A percentile compares a stretch with the other conserved stretches of the same genome.
phyloP scores from a whole-genome alignment of 2,113 vertebrate species.

The Plecturocebus donacophilus region DNA sequence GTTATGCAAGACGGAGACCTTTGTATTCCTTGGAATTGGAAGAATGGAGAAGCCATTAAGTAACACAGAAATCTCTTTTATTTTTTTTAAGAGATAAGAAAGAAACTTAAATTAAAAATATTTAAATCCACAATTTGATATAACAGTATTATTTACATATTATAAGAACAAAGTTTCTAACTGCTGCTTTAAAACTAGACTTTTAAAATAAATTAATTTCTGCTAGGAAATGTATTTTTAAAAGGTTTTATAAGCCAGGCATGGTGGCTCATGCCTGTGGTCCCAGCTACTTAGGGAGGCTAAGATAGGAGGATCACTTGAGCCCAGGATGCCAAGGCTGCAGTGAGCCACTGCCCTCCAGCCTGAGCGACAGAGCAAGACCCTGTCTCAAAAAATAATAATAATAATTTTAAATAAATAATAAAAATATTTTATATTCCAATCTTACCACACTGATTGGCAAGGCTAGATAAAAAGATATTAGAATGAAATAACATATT shows the following conservation, averaged over 20 bases:
- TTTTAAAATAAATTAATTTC: constrained; percentile 31
- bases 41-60: constrained; percentile 83
- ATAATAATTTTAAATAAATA: no score
- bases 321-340: no score
- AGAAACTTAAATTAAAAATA: constrained; percentile 76
- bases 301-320: no score
- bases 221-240: constrained; percentile 35
- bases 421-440: neutral
- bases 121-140: constrained; percentile 79
- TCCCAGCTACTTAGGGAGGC: no score
- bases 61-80: constrained; percentile 66
- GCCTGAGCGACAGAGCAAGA: no score
- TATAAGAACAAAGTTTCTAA: constrained; percentile 55
- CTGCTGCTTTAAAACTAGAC: constrained; percentile 69
- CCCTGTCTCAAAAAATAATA: no score
- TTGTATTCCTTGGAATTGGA: constrained; percentile 98
- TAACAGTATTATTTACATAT: constrained; percentile 59
- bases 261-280: no score
- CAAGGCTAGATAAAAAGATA: constrained; percentile 32
- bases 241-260: neutral
- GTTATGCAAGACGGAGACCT: constrained; percentile 97
- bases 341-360: no score
- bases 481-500: neutral
- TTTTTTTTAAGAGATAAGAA: constrained; percentile 76
- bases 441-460: neutral